These are phyloP conservation scores for Struthio camelus DNA, from an alignment of 2,113 vertebrate species.

Conservation along the genomic window DNA sequence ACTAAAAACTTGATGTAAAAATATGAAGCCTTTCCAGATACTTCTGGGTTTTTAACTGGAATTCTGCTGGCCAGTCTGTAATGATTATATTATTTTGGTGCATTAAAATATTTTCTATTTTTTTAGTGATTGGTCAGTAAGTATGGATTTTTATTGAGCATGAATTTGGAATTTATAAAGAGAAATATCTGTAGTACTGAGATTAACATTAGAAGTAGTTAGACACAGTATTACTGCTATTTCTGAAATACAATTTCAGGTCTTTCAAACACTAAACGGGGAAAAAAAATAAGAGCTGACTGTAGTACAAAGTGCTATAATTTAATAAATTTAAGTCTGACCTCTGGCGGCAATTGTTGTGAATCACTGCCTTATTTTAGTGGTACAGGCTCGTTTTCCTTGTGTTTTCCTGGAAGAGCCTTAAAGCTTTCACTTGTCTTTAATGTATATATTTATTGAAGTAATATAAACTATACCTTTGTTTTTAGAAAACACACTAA, in stretches of 20 bases:
- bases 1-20: neutral
- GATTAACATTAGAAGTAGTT: neutral
- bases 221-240: neutral
- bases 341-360: conserved; percentile 17
- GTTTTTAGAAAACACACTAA: neutral
- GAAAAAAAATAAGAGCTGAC: no score
- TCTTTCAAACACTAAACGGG: neutral
- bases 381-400: neutral
- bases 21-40: neutral
- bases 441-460: neutral
- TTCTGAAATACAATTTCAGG: neutral
- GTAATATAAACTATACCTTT: neutral
- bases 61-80: neutral
- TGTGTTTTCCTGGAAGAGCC: neutral
- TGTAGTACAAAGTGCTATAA: neutral
- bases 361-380: neutral
- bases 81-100: neutral
- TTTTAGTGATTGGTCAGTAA: neutral
- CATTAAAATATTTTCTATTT: neutral
- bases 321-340: conserved; percentile 5
- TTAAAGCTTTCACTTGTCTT: neutral
- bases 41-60: neutral
- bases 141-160: neutral
- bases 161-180: neutral
- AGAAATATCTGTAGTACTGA: neutral